phyloP scores from a whole-genome alignment of 1,140 invertebrate species.

The Achroia grisella region DNA sequence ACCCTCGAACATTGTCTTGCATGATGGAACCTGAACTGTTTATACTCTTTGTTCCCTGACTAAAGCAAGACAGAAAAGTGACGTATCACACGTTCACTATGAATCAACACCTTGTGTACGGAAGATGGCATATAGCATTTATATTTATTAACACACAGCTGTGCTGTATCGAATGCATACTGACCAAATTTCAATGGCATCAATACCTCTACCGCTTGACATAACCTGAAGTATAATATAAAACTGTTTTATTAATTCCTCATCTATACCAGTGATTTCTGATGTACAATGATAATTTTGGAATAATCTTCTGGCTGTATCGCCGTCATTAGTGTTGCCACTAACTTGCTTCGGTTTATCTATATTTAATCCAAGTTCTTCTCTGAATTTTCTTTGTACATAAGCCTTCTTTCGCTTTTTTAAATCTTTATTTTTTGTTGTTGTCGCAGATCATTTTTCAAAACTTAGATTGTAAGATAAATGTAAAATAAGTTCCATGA shows the following conservation, averaged over 20 bases:
- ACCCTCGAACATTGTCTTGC: no score
- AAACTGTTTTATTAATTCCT: background rate
- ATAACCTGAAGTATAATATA: background rate
- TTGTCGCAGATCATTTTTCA: background rate
- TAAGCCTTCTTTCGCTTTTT: background rate
- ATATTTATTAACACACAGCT: no score
- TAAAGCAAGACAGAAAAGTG: no score
- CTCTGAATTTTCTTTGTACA: background rate
- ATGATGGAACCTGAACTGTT: no score
- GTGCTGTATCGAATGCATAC: no score
- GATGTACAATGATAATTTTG: background rate
- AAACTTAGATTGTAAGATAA: background rate
- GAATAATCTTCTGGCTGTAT: constrained; percentile 1
- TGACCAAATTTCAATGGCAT: no score
- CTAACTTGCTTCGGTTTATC: constrained; percentile 1
- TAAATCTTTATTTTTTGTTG: background rate
- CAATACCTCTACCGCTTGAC: background rate
- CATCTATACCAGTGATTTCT: constrained; percentile 1
- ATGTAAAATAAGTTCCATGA: constrained; percentile 1
- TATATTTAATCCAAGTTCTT: constrained; percentile 1
- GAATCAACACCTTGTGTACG: no score
- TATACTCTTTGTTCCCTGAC: no score
- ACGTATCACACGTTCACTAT: no score
- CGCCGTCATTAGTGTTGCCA: constrained; percentile 3
- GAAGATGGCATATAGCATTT: no score